Evolutionary conservation across 2,888 invertebrate species (phyloP), one percentile per base, ranked within the genome.

Genomic region (Heteromyza rotundicornis): DNA sequence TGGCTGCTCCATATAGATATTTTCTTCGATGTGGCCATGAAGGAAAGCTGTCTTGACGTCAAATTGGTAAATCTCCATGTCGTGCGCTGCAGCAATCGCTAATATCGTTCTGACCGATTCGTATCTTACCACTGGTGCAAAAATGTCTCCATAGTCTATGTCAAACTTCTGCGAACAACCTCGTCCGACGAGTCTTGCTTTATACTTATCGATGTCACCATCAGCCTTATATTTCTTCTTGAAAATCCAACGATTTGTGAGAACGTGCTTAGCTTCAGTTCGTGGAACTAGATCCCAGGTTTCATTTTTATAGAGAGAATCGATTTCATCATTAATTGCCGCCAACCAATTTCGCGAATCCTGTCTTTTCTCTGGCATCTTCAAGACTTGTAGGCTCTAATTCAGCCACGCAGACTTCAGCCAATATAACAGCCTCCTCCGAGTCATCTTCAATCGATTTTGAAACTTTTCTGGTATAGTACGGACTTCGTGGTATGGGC

Each of bases 281-380:
- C 53, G 49, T 2, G 54, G 54, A 10, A 60, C 57, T 23, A 63
- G 20, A 5, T 44, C 14, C 63, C 61, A 64, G 7, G 61, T 66
- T 1, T 55, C 44, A 47, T 63, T 64, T 35, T 57, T 54, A n/a
- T 32, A 10, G 7, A 63, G 47, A n/a, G 61, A 40, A n/a, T 88
- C 86, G 12, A 95, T 85, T 76, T 94, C 94, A 76, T 92, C 90
- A 68, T 89, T 89, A 88, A 95, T 91, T 1, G 94, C 90, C 52
- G 89, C 90, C 66, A 95, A 89, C 49, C 95, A 85, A 0, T 66
- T 40, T n/a, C n/a, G n/a, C n/a, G n/a, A n/a, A n/a, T n/a, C n/a
- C n/a, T n/a, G n/a, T n/a, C 36, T 47, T 17, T 57, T 32, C 22
- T 63, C n/a, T 17, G n/a, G 60, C 63, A 49, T 67, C 57, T 23